These are phyloP conservation scores for Rhinogobio ventralis DNA, from an alignment of 2,797 vertebrate species.

Conservation along the genomic window DNA sequence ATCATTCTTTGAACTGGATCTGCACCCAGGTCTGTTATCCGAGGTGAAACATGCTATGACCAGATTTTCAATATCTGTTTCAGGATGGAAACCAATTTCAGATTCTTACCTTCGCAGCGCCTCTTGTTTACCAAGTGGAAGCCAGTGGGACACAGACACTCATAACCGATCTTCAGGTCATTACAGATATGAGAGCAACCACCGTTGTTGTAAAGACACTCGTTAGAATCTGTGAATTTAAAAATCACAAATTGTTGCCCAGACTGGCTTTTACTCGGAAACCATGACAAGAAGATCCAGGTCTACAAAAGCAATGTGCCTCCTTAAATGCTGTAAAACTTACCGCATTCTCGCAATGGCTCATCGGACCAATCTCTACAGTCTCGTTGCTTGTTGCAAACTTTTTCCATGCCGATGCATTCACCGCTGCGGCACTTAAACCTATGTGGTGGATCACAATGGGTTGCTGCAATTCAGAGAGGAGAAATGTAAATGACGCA, in stretches of 20 bases:
- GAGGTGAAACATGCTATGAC: neutral
- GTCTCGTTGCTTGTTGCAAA: conserved; percentile 82
- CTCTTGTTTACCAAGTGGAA: conserved; percentile 74
- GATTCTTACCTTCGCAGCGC: conserved; percentile 82
- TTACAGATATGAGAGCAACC: conserved; percentile 88
- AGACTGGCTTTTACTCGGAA: neutral
- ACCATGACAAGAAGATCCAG: neutral
- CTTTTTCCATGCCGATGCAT: conserved; percentile 84
- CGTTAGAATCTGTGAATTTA: conserved; percentile 80
- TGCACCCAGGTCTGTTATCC: neutral
- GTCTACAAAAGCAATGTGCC: neutral
- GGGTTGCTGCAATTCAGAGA: conserved; percentile 72
- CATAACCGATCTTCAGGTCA: conserved; percentile 85
- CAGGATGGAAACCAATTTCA: neutral
- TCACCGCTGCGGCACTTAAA: conserved; percentile 88
- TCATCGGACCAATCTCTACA: conserved; percentile 93
- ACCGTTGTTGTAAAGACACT: conserved; percentile 84
- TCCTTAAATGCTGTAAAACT: conserved; percentile 60
- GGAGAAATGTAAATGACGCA: neutral
- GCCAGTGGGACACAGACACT: conserved; percentile 84
- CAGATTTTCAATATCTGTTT: neutral
- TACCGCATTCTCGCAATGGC: conserved; percentile 87
- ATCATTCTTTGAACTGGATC: conserved; percentile 29
- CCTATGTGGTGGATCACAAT: conserved; percentile 77
- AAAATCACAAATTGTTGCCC: neutral